Evolutionary conservation across 2,797 vertebrate genomes (phyloP), one percentile per base, ranked within the genome.

Genomic region (Molossus alvarezi): DNA sequence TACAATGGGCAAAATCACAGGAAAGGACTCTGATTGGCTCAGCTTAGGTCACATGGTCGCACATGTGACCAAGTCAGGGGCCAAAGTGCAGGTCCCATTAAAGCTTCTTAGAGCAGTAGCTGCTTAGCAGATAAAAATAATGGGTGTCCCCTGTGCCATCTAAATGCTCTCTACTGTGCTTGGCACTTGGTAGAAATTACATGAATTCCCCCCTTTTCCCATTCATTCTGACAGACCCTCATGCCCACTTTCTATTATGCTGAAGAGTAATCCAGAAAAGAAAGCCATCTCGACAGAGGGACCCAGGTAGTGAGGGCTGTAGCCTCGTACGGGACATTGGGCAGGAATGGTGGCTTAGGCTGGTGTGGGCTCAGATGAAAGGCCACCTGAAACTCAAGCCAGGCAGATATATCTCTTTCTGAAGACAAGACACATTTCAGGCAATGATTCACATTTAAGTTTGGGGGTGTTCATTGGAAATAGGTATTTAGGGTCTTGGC

Each of bases 191-290:
- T 33, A 77, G 81, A 64, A 90, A 95, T 75, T 57, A 81, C 79
- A 71, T 23, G 75, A 48, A 69, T 69, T 48, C 11, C 23, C 7
- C 10, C 27, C 14, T 29, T 75, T 45, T 48, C 67, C 17, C 10
- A 51, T 92, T 90, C 21, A 15, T 57, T 76, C 73, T 71, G 77
- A 45, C 6, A 6, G 41, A 88, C 10, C 14, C 29, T 67, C 62
- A 65, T 6, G 37, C 25, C 55, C 15, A 64, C 29, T 23, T 20
- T 84, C 65, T 80, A 0, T 75, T 93, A 77, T n/a, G 60, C 13
- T 29, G 6, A 91, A 64, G 79, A 76, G n/a, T 81, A 84, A 91
- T 94, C 25, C 20, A 65, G 75, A 81, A 84, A 88, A 80, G 88
- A 90, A 86, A 73, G 13, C 64, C 14, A 57, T 45, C 29, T 37